Evolutionary conservation across 2,888 invertebrate genomes (phyloP), one percentile per base, ranked within the genome.

Genomic region (Amitus sp.): DNA sequence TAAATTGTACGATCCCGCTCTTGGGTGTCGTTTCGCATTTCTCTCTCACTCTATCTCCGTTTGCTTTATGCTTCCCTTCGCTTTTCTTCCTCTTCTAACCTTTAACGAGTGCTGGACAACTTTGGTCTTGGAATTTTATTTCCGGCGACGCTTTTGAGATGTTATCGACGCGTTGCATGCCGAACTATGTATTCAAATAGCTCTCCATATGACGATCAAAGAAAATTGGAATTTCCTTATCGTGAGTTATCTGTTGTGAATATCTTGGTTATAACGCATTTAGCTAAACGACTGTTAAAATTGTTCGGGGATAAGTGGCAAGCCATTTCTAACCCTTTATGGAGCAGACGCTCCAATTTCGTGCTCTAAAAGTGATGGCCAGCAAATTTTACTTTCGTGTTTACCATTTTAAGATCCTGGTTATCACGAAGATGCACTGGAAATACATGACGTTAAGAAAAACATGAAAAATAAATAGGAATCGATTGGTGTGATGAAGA

Each of bases 1-100:
- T 78, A 79, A 79, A 79, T 78, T 79, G 78, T 75, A 74, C 67
- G 68, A 71, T 69, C 71, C 66, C 53, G 50, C 63, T 62, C 62
- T 57, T 33, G 47, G 55, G 56, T 50, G 52, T 39, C 62, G 47
- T 47, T 61, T 62, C 46, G 54, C 47, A 49, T 58, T 47, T 46
- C 52, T 37, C 46, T 57, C 18, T 47, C 37, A 51, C 33, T 28
- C 28, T 28, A n/a, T 10, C 12, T 20, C 33, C 7, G 17, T 39
- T 15, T 37, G 15, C 33, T 52, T 27, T 51, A 30, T 39, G 20
- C 18, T 45, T 19, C 17, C 40, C 48, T 40, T 47, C 52, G 6
- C 47, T 20, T 17, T 53, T 40, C 27, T 20, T 42, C 19, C 15
- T 39, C 30, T 9, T 49, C 39, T n/a, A 17, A 30, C 28, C 46